phyloP scores from a whole-genome alignment of 2,797 vertebrate genomes.

The Tolypeutes matacus region DNA sequence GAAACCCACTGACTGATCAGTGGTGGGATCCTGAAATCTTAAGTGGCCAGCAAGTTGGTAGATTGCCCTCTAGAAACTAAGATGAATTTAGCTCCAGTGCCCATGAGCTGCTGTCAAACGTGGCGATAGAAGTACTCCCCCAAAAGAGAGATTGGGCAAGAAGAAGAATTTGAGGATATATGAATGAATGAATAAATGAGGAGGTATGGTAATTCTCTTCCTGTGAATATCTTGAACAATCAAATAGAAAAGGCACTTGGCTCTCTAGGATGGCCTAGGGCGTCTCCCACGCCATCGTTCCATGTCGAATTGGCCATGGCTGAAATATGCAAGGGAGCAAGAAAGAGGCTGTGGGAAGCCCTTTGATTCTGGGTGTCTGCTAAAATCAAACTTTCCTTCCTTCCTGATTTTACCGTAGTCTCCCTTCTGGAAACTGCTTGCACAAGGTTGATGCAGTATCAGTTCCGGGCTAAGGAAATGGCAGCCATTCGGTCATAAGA shows the following conservation, averaged over 20 bases:
- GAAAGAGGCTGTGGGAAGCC: neutral
- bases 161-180: neutral
- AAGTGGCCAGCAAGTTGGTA: neutral
- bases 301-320: neutral
- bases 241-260: neutral
- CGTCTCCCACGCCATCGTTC: neutral
- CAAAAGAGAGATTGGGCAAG: neutral
- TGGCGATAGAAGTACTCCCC: neutral
- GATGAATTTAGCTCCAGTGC: neutral
- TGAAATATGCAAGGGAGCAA: neutral
- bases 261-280: neutral
- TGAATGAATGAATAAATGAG: neutral
- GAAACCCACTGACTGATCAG: neutral
- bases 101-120: neutral
- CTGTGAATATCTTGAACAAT: neutral
- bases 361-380: neutral
- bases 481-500: constrained; percentile 1
- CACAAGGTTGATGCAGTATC: neutral
- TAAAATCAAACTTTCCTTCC: neutral
- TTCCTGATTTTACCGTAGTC: constrained; percentile 43
- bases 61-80: neutral
- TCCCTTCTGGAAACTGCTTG: neutral
- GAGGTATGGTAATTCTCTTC: neutral
- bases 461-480: constrained; percentile 36
- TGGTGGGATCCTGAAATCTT: neutral